Base-by-base conservation (phyloP, 2,888 invertebrate genomes). In the Eudemis profundana region DNA sequence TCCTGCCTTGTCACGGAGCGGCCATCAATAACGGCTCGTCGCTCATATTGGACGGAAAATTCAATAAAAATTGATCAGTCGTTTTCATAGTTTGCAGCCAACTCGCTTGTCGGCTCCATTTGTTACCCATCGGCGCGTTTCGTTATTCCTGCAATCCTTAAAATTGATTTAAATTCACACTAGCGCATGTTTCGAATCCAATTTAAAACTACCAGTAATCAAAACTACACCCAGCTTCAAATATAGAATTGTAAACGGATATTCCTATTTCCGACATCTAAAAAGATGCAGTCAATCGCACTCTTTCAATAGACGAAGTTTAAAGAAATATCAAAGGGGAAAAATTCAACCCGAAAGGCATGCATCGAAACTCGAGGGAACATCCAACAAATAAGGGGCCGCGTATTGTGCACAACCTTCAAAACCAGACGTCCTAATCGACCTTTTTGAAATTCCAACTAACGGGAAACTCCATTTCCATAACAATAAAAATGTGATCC, bases 401-500 rank as follows among this genome's bases (percentile, higher is more conserved):
- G 77, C 78, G 82, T 84, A 89, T 90, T 90, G 89, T 90, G 82
- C 81, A 77, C 82, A 87, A 89, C 90, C 91, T 90, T 91, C 91
- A 83, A 87, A 90, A 90, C 89, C 91, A 91, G 91, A 90, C 89
- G 85, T 88, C 82, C 90, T 90, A 91, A 91, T 90, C 90, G 90
- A 86, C 92, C 91, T 90, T 90, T 92, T 91, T 86, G 90, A 90
- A 90, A 90, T 89, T 86, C 89, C 88, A 89, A 90, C 90, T 92
- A 91, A 90, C 90, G 86, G 90, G 83, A 90, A 91, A 89, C 89
- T 87, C 90, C 85, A 90, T 92, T 92, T 90, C 90, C 90, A 92
- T 92, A 89, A 92, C 92, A 92, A 92, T 92, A 91, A 92, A 91
- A 92, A 91, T 88, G 86, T 89, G 90, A 90, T 91, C 88, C 88